Evolutionary conservation across 1,140 invertebrate species (phyloP), one percentile per base, ranked within the genome.

Genomic region (Lepeophtheirus salmonis): DNA sequence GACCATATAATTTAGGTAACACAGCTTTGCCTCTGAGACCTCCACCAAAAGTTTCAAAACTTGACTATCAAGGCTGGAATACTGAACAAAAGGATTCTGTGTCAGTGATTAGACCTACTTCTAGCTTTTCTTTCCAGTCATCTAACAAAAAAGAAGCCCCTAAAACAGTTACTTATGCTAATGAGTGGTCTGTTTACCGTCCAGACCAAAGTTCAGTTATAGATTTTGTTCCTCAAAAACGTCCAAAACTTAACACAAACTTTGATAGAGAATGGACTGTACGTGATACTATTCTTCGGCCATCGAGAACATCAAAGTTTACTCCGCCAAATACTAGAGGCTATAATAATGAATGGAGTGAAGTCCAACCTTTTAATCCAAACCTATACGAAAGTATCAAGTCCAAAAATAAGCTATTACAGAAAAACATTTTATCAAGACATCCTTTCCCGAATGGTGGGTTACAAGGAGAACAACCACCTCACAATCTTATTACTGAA

Each of bases 91-190:
- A n/a, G 30, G 55, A 57, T 57, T 26, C 55, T 24, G 16, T 41
- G 13, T 22, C n/a, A 13, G 50, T 52, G 12, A 22, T 16, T 22
- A 13, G 18, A 23, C 50, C 59, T 16, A 20, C 18, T 17, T 24
- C 59, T 48, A 60, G 21, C 49, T 14, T 26, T 17, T 25, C 59
- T 14, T 2, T 20, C 18, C 14, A 16, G 3, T 24, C 30, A 3
- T 24, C 48, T 18, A 20, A 54, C 17, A 48, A 61, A 24, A 56
- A 14, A 16, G 59, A 61, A 24, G 59, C 59, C 18, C 50, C 51
- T 13, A 61, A 61, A 61, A 61, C 59, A 16, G 50, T 50, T 10
- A 61, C 59, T 10, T 61, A 61, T 54, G 50, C 59, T 17, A 61
- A 61, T 26, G 59, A 61, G 54, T 61, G 59, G 59, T 21, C 59